Evolutionary conservation across 2,113 vertebrate species (phyloP).

Genomic region (Oreochromis aureus): DNA sequence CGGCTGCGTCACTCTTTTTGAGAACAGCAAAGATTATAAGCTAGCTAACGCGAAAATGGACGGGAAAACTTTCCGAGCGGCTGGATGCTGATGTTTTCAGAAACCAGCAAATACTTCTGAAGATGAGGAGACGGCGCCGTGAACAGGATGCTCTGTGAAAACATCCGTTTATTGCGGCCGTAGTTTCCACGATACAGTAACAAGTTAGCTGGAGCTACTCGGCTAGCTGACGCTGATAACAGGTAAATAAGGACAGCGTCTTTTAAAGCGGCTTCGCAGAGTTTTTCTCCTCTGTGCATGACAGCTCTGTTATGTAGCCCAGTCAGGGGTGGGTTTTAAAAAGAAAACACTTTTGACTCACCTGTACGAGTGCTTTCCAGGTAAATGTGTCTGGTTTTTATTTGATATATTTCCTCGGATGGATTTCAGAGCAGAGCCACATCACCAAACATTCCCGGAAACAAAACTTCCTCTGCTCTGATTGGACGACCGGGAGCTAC

Average conservation of each 20-base stretch:
- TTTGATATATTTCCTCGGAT: slow-evolving; percentile 56
- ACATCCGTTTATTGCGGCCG: background rate
- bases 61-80: background rate
- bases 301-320: background rate
- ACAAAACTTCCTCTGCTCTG: slow-evolving; percentile 51
- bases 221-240: slow-evolving; percentile 9
- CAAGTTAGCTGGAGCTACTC: slow-evolving; percentile 32
- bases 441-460: slow-evolving; percentile 80
- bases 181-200: background rate
- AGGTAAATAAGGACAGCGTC: slow-evolving; percentile 21
- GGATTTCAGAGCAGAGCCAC: slow-evolving; percentile 71
- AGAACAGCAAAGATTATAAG: slow-evolving; percentile 52
- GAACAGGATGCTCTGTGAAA: background rate
- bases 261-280: background rate
- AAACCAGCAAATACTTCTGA: background rate
- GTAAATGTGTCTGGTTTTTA: slow-evolving; percentile 39
- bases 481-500: slow-evolving; percentile 59
- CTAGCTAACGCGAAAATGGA: slow-evolving; percentile 32
- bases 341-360: slow-evolving; percentile 25
- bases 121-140: background rate
- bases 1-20: slow-evolving; percentile 63
- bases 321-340: background rate
- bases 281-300: background rate
- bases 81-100: background rate
- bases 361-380: slow-evolving; percentile 47